Evolutionary conservation across 2,797 vertebrate genomes (phyloP), one percentile per base, ranked within the genome.

Genomic region (Pempheris klunzingeri): DNA sequence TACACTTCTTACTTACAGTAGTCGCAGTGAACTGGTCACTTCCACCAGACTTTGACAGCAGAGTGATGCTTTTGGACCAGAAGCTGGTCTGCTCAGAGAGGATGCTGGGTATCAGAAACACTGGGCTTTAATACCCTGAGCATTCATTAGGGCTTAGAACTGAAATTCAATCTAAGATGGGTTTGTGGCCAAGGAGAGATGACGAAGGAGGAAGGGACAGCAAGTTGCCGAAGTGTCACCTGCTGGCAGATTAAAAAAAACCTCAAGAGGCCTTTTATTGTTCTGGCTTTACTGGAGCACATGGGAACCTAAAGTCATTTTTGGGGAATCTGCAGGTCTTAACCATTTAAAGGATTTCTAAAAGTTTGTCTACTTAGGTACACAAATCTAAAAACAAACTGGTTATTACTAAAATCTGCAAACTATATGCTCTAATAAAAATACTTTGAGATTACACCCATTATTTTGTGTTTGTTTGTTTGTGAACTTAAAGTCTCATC

Each of bases 121-220:
- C 66, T 70, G 50, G 62, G 24, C 62, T 79, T 78, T 60, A 67
- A 74, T 83, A 83, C 74, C 60, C 80, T 77, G 82, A 85, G 80
- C 80, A 61, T 88, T 91, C 79, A 84, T 88, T 77, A 78, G 58
- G 44, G 36, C 28, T 63, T 32, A 64, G 39, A 46, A 34, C 49
- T 69, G 86, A 84, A 74, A 91, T 69, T 66, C 49, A 80, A 85
- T 47, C 89, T 77, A 60, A 46, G 30, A 26, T 28, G 18, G 13
- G 41, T 55, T 41, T 50, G 18, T 24, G 43, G 61, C 67, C 58
- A 46, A 71, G 11, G 55, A 44, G 53, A 52, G 38, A 17, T n/a
- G 22, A 22, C 2, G 2, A 15, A 24, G 18, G n/a, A 65, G 15
- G 17, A 20, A 6, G 60, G 64, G 74, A 24, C n/a, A 20, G 17